phyloP scores from a whole-genome alignment of 2,888 invertebrate genomes.

The Meganola albula region DNA sequence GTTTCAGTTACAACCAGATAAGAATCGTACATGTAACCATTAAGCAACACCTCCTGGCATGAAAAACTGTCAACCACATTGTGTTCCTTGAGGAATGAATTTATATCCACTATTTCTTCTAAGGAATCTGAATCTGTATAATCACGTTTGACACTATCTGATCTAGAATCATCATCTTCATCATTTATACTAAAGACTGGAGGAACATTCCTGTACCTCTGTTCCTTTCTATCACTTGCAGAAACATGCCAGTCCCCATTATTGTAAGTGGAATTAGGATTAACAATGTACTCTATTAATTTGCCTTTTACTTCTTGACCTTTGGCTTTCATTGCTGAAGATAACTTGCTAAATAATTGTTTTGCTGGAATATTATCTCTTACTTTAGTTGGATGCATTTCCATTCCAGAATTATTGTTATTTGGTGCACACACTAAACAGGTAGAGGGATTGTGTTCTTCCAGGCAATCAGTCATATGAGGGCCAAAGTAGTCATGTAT shows the following conservation, averaged over 20 bases:
- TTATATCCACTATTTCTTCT: slow-evolving; percentile 88
- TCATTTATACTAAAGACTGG: slow-evolving; percentile 97
- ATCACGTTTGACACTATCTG: slow-evolving; percentile 46
- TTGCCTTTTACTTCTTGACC: slow-evolving; percentile 95
- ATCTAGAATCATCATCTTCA: slow-evolving; percentile 76
- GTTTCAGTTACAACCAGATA: slow-evolving; percentile 90
- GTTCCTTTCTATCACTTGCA: slow-evolving; percentile 89
- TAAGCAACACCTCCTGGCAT: slow-evolving; percentile 94
- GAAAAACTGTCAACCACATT: slow-evolving; percentile 91
- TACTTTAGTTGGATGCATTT: slow-evolving; percentile 35
- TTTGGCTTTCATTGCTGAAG: slow-evolving; percentile 92
- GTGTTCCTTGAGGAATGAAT: slow-evolving; percentile 87
- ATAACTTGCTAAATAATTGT: slow-evolving; percentile 89
- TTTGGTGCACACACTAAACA: slow-evolving; percentile 88
- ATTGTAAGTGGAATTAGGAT: slow-evolving; percentile 81
- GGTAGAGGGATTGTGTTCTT: slow-evolving; percentile 88
- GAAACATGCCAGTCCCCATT: slow-evolving; percentile 89
- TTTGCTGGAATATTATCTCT: slow-evolving; percentile 70
- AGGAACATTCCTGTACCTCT: slow-evolving; percentile 91
- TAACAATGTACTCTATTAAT: slow-evolving; percentile 94
- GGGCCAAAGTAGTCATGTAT: slow-evolving; percentile 90
- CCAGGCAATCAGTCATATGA: slow-evolving; percentile 87
- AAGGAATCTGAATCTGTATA: slow-evolving; percentile 78
- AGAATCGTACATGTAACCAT: slow-evolving; percentile 92
- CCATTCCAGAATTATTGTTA: slow-evolving; percentile 54